A percentile compares a stretch with the other conserved stretches of the same genome.
phyloP scores from a whole-genome alignment of 2,888 invertebrate genomes.

The Lobophora halterata region DNA sequence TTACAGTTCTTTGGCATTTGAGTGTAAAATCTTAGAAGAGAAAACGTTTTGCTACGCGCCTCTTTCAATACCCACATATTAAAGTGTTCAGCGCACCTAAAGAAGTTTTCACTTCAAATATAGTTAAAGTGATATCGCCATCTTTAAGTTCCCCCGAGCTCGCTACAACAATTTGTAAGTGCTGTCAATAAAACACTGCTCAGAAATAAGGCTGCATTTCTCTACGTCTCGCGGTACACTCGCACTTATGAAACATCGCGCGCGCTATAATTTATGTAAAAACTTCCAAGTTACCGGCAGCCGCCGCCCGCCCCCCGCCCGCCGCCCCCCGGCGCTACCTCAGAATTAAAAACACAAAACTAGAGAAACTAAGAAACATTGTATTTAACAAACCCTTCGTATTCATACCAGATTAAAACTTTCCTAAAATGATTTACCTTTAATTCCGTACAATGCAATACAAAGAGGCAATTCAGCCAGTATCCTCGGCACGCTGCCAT shows the following conservation, averaged over 20 bases:
- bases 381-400: too few species aligned
- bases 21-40: constrained; percentile 11
- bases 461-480: too few species aligned
- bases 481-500: too few species aligned
- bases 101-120: too few species aligned
- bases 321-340: neutral
- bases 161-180: constrained; percentile 4
- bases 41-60: constrained; percentile 13
- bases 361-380: too few species aligned
- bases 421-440: too few species aligned
- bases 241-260: constrained; percentile 10
- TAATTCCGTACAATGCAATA: too few species aligned
- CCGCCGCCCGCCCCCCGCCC: neutral
- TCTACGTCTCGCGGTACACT: constrained; percentile 13
- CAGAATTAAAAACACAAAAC: constrained; percentile 2
- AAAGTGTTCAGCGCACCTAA: neutral
- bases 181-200: constrained; percentile 18
- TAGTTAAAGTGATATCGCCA: neutral
- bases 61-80: neutral
- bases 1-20: neutral
- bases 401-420: too few species aligned
- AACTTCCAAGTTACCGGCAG: constrained; percentile 11
- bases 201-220: constrained; percentile 14
- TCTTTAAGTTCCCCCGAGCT: neutral
- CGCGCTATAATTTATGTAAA: constrained; percentile 19